Base-by-base conservation (phyloP, 2,888 invertebrate species). In the Penaeus monodon region DNA sequence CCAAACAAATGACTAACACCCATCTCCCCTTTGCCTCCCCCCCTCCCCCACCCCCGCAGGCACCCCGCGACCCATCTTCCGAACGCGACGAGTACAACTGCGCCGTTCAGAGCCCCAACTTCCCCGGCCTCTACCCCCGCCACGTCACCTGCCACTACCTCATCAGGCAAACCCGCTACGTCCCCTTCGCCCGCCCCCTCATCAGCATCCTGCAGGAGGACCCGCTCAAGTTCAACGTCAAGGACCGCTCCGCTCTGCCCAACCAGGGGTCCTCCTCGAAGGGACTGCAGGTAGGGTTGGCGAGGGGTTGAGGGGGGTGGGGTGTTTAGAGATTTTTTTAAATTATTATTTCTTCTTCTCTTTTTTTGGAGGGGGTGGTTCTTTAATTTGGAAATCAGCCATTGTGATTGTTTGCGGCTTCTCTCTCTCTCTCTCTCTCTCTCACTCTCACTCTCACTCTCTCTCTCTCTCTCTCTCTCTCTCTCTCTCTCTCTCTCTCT, bases 91-190 rank as follows among this genome's bases (percentile, higher is more conserved):
- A 94, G 88, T 92, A 93, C 84, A 92, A 93, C 73, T 96, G 96
- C 93, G 95, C 96, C 90, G 95, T 96, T 89, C 96, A 96, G 93
- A 97, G 97, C 49, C 97, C 97, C 22, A 97, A 97, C 94, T 97
- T 96, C 93, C 97, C 97, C 22, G 97, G 97, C 84, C 95, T 96
- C 90, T 97, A 97, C 93, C 97, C 97, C 10, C 94, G 97, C 88
- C 97, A 97, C 92, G 95, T 97, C 90, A 96, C 96, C 74, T 90
- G 90, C 68, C 88, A 85, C 66, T 90, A 90, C 84, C 88, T 88
- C 78, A 81, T 90, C 73, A 74, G 86, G 27, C 89, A 89, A 84
- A 88, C 88, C 6, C 85, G 89, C 33, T 89, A 89, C 77, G 88
- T 89, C 27, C 89, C 85, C 74, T 88, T 88, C 84, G 85, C 85